Evolutionary conservation across 1,140 invertebrate genomes (phyloP).

Genomic region (Parasteatoda tepidariorum): DNA sequence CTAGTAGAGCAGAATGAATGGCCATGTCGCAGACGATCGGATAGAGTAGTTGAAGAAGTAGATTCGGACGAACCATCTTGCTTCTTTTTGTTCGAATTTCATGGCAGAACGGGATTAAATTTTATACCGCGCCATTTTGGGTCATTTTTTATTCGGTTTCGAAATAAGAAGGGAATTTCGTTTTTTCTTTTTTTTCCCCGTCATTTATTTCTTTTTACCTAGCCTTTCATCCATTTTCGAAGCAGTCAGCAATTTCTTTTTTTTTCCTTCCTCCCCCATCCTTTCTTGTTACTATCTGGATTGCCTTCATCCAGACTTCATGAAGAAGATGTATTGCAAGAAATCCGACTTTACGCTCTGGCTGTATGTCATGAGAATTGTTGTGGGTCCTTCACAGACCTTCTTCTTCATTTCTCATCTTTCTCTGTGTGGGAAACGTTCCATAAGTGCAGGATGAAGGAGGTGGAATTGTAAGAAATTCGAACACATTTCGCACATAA

Average conservation of each 20-base stretch:
- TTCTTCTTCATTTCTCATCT: slow-evolving; percentile 3
- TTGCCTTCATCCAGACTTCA: not conserved
- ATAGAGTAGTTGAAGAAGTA: slow-evolving; percentile 15
- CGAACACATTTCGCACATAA: too few species aligned
- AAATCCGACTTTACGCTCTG: slow-evolving; percentile 3
- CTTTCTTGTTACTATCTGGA: not conserved
- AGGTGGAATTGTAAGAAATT: too few species aligned
- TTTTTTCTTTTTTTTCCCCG: not conserved
- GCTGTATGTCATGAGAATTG: slow-evolving; percentile 17
- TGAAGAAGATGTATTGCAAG: slow-evolving; percentile 26
- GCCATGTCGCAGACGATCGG: slow-evolving; percentile 30
- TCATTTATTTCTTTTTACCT: not conserved
- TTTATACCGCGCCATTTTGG: slow-evolving; percentile 39
- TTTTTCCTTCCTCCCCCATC: not conserved
- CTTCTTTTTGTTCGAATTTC: slow-evolving; percentile 6
- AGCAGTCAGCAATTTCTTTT: not conserved
- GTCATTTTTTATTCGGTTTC: slow-evolving; percentile 45
- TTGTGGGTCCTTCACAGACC: not conserved
- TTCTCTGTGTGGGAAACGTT: too few species aligned
- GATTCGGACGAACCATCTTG: slow-evolving; percentile 8
- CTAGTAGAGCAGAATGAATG: slow-evolving; percentile 8
- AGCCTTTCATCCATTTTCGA: not conserved
- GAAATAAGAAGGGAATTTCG: not conserved
- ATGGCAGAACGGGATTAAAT: slow-evolving; percentile 17
- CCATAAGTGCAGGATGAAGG: too few species aligned